A percentile compares a stretch with the other conserved stretches of the same genome.
phyloP scores from a whole-genome alignment of 2,797 vertebrate genomes.

The Borostomias antarcticus region DNA sequence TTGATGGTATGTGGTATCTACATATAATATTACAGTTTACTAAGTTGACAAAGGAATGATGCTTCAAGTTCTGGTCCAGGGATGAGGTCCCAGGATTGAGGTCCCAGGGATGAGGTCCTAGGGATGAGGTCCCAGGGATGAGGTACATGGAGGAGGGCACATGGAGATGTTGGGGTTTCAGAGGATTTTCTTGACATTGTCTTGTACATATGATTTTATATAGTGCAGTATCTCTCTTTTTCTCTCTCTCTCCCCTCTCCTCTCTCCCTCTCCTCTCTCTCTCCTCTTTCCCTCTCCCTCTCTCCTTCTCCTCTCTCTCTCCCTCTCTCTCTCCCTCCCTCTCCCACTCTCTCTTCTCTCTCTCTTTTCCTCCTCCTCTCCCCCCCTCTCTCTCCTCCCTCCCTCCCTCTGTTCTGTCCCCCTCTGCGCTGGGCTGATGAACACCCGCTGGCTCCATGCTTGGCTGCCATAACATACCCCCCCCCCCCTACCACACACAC shows the following conservation, averaged over 20 bases:
- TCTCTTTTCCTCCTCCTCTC: not conserved
- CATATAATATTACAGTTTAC: not conserved
- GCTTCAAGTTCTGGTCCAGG: not conserved
- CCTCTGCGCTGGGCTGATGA: not conserved
- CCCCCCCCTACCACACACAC: no score
- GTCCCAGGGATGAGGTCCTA: no score
- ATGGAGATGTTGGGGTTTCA: no score
- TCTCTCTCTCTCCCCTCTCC: conserved; percentile 1
- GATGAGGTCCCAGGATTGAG: not conserved
- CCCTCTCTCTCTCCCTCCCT: not conserved
- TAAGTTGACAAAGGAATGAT: not conserved
- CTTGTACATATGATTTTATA: no score
- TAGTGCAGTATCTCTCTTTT: no score
- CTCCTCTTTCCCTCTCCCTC: not conserved
- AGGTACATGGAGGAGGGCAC: no score
- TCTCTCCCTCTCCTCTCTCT: not conserved
- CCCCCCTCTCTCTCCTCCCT: not conserved
- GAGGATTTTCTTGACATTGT: no score
- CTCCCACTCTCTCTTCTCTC: no score
- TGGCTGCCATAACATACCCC: not conserved
- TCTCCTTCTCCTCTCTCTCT: not conserved
- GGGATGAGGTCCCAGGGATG: no score
- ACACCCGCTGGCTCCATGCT: not conserved
- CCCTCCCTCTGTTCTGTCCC: not conserved
- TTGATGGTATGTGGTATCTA: not conserved